Conservation (phyloP, 2,113 vertebrate genomes). For the Clarias macrocephalus region DNA sequence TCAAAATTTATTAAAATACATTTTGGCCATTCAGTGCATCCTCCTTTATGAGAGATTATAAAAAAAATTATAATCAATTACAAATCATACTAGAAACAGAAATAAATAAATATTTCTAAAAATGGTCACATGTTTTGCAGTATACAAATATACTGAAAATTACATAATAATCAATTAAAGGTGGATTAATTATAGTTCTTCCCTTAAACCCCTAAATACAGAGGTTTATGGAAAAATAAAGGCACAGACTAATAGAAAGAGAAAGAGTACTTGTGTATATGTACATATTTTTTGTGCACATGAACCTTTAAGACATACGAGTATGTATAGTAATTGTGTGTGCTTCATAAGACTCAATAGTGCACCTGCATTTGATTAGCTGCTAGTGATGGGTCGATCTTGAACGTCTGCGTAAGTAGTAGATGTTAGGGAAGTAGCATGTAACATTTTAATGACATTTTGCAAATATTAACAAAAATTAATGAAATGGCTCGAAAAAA, state of each 20-base stretch:
- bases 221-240: neutral
- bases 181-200: neutral
- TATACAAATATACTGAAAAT: conserved; percentile 31
- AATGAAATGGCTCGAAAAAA: no score
- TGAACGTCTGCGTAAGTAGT: no score
- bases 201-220: neutral
- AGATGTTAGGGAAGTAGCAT: no score
- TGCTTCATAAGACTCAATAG: conserved; percentile 2
- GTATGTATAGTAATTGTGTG: conserved; percentile 10
- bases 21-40: conserved; percentile 59
- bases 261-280: neutral
- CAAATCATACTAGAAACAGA: conserved; percentile 6
- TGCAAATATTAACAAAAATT: no score
- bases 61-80: conserved; percentile 43
- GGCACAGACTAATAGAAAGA: neutral
- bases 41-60: conserved; percentile 38
- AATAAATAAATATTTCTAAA: conserved; percentile 61
- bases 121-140: conserved; percentile 48
- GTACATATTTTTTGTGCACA: neutral
- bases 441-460: no score
- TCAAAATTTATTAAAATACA: conserved; percentile 48
- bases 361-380: conserved; percentile 25
- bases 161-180: neutral
- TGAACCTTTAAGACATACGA: neutral
- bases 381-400: no score